phyloP scores from a whole-genome alignment of 2,888 invertebrate genomes.

The Tryphoninae sp. region DNA sequence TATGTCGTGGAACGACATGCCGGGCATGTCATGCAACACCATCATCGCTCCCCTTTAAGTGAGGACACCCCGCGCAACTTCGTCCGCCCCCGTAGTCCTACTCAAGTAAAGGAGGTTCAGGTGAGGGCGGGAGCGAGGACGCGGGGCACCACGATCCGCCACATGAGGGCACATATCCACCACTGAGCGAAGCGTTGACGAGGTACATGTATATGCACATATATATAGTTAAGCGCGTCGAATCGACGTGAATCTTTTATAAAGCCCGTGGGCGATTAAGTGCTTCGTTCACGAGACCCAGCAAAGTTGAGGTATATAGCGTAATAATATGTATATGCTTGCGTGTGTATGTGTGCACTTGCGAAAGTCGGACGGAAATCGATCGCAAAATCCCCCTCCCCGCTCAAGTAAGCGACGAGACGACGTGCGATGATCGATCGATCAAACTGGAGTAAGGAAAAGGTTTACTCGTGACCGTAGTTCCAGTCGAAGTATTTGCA shows the following conservation, averaged over 20 bases:
- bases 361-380: constrained; percentile 9
- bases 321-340: not conserved
- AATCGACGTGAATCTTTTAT: constrained; percentile 62
- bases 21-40: constrained; percentile 31
- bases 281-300: constrained; percentile 39
- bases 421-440: constrained; percentile 7
- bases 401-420: not conserved
- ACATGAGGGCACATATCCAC: constrained; percentile 42
- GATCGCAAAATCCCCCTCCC: constrained; percentile 26
- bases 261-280: constrained; percentile 52
- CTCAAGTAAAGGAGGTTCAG: not conserved
- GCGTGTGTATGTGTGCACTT: constrained; percentile 3
- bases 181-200: constrained; percentile 23
- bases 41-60: constrained; percentile 61
- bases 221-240: constrained; percentile 20
- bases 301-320: not conserved
- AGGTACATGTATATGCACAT: not conserved
- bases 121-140: not conserved
- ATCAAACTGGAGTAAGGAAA: not conserved
- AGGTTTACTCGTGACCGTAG: not conserved
- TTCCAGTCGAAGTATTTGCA: not conserved
- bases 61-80: constrained; percentile 45
- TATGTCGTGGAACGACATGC: constrained; percentile 65
- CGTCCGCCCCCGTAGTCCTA: constrained; percentile 9
- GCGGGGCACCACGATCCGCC: constrained; percentile 39